Base-by-base conservation (phyloP, 2,888 invertebrate species). In the Linnaemya vulpina region DNA sequence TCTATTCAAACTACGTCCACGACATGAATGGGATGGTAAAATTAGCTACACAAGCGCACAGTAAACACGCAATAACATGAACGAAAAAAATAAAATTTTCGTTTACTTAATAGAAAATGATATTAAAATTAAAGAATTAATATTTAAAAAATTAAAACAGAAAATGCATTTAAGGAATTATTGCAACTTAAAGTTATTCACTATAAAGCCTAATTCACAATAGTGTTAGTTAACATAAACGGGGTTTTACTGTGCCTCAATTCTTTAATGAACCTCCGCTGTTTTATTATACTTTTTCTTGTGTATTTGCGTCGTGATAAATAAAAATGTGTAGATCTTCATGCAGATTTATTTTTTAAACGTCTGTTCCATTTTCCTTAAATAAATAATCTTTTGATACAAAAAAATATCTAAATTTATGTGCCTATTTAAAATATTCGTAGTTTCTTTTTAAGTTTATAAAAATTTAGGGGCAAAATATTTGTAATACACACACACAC, bases 231-330 rank as follows among this genome's bases (percentile, higher is more conserved):
- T 8, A 17, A 17, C 17, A 35, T 30, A 30, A 35, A 1, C 3
- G 11, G 9, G 22, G 35, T 73, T 25, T 38, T 25, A 65, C 17
- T 60, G 53, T 65, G 22, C 40, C 58, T 46, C n/a, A 60, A 53
- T 60, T 25, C 49, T 65, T 71, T 71, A 71, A 55, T 75, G 58
- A 58, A 46, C 40, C 15, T 58, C 53, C 76, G 58, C 55, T 77
- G 38, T 22, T 25, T 49, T 60, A 38, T 13, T 63, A n/a, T 40
- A 20, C 70, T 60, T 62, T 67, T 49, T 38, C n/a, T 35, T 38
- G 13, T 63, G 51, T 63, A 3, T 30, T 9, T 55, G 58, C 60
- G 38, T 30, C 53, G 63, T 30, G 3, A 53, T 46, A 40, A 22
- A 22, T 55, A 51, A 51, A 40, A 51, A 40, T n/a, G 55, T 60